A percentile compares a stretch with the other conserved stretches of the same genome.
Conservation (phyloP, 2,888 invertebrate species). For the Prosapia bicincta region DNA sequence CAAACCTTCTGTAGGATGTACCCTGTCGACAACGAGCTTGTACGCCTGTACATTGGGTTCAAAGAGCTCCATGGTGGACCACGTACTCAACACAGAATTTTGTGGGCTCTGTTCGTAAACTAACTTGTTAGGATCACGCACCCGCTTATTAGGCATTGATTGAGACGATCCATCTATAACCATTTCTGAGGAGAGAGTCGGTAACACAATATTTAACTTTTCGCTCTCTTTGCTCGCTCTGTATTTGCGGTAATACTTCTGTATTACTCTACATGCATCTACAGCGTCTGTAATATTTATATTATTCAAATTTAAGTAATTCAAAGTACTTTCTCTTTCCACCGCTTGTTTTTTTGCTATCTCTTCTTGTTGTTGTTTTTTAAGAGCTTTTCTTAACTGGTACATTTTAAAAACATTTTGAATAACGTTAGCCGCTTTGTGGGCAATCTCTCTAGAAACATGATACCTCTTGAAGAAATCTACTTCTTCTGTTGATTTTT, state of each 20-base stretch:
- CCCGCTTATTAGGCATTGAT: too few species aligned
- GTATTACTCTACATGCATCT: background rate
- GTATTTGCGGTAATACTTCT: background rate
- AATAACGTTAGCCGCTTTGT: conserved; percentile 22
- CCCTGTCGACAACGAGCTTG: background rate
- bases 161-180: too few species aligned
- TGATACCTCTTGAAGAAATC: conserved; percentile 18
- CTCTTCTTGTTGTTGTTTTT: conserved; percentile 38
- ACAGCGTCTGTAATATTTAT: background rate
- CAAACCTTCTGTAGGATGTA: background rate
- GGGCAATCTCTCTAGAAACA: conserved; percentile 17
- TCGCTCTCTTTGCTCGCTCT: background rate
- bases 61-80: background rate
- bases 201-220: too few species aligned
- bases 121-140: conserved; percentile 5
- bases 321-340: background rate
- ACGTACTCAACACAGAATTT: background rate
- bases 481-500: conserved; percentile 14
- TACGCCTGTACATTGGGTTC: background rate
- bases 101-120: conserved; percentile 6
- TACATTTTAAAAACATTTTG: conserved; percentile 26
- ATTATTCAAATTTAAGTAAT: conserved; percentile 1
- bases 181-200: too few species aligned
- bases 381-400: conserved; percentile 31
- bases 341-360: conserved; percentile 35